A percentile compares a stretch with the other conserved stretches of the same genome.
Evolutionary conservation across 92 coral and sea anemone species (phyloP).

Genomic region (Palythoa heliodiscus): DNA sequence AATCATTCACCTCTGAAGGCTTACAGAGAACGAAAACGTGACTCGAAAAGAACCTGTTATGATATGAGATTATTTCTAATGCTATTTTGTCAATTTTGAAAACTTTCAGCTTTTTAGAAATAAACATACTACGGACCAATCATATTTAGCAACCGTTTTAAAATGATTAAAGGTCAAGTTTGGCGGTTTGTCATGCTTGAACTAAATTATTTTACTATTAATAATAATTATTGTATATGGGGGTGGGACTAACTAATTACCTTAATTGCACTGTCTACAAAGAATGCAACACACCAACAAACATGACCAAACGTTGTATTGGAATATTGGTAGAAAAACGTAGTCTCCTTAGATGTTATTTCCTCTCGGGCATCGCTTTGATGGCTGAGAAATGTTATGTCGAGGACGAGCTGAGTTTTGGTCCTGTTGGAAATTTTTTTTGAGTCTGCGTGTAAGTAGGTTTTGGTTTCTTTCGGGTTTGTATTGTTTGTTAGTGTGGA

Average conservation of each 20-base stretch:
- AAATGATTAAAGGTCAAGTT: conserved; percentile 63
- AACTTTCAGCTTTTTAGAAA: conserved; percentile 50
- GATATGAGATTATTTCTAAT: conserved; percentile 41
- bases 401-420: neutral
- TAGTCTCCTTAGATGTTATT: neutral
- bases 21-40: neutral
- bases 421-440: neutral
- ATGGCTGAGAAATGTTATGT: neutral
- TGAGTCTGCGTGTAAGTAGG: conserved; percentile 40
- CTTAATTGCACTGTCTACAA: conserved; percentile 86
- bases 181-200: conserved; percentile 61
- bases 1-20: neutral
- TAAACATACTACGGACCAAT: conserved; percentile 55
- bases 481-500: conserved; percentile 50
- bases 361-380: neutral
- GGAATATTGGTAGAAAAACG: neutral
- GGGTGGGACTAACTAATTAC: conserved; percentile 85
- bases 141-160: conserved; percentile 16
- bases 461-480: conserved; percentile 23
- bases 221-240: conserved; percentile 42
- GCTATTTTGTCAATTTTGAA: conserved; percentile 56
- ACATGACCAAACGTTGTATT: conserved; percentile 50
- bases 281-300: conserved; percentile 74
- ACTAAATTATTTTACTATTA: conserved; percentile 32
- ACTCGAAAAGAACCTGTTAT: conserved; percentile 56